These are phyloP conservation scores for Listronotus oregonensis DNA, from an alignment of 1,140 invertebrate species.

Conservation along the genomic window DNA sequence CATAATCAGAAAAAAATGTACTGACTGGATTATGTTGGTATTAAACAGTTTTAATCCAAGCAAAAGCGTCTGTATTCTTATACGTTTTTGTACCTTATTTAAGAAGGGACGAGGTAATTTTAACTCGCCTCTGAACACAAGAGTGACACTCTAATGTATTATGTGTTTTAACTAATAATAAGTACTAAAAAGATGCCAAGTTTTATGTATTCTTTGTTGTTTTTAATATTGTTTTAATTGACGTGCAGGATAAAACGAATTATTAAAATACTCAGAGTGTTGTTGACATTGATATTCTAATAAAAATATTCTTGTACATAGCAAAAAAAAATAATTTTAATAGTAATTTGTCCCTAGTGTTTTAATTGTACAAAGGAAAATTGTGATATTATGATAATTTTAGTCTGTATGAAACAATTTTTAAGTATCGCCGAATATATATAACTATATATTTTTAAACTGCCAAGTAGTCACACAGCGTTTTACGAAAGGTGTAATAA, in stretches of 20 bases:
- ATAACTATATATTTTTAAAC: constrained; percentile 33
- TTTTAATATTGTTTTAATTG: not conserved
- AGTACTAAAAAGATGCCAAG: not conserved
- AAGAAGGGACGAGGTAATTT: too few species aligned
- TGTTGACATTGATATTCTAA: constrained; percentile 10
- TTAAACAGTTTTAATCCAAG: too few species aligned
- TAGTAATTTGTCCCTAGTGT: constrained; percentile 29
- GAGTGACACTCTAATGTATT: too few species aligned
- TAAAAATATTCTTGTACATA: constrained; percentile 13
- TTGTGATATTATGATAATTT: constrained; percentile 38
- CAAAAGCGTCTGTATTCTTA: too few species aligned
- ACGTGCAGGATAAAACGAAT: constrained; percentile 7
- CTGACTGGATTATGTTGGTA: too few species aligned
- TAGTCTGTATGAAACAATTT: constrained; percentile 27
- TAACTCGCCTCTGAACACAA: too few species aligned
- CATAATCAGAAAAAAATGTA: too few species aligned
- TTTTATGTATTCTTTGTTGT: too few species aligned
- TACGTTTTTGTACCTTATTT: too few species aligned
- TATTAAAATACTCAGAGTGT: not conserved
- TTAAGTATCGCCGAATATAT: constrained; percentile 33
- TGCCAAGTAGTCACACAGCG: constrained; percentile 34
- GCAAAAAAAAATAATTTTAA: constrained; percentile 21
- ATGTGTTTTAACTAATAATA: not conserved
- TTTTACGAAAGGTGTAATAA: constrained; percentile 35
- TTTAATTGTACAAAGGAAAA: constrained; percentile 38